Evolutionary conservation across 1,140 invertebrate species (phyloP).

Genomic region (Paralvinella palmiformis): DNA sequence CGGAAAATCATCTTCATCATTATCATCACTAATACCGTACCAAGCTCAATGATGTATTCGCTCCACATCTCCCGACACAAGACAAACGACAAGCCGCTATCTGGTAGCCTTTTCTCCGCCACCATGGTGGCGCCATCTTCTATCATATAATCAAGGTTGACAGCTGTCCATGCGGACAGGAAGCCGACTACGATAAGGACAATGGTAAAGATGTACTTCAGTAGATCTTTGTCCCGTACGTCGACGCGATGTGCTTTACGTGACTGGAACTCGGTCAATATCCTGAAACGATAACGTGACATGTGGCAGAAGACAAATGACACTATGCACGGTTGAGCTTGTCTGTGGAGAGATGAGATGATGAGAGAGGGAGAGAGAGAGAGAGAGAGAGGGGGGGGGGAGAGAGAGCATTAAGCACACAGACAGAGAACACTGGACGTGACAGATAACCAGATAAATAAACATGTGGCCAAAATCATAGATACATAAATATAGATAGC

Average conservation of each 20-base stretch:
- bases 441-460: too few relatives aligned
- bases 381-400: too few relatives aligned
- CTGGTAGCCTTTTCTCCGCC: constrained; percentile 47
- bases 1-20: too few relatives aligned
- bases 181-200: constrained; percentile 73
- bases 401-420: too few relatives aligned
- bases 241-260: constrained; percentile 84
- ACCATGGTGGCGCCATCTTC: constrained; percentile 43
- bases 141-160: constrained; percentile 49
- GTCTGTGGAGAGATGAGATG: too few relatives aligned
- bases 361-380: too few relatives aligned
- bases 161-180: constrained; percentile 76
- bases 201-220: constrained; percentile 72
- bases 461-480: too few relatives aligned
- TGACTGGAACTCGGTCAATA: constrained; percentile 64
- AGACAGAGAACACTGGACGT: too few relatives aligned
- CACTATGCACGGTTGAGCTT: too few relatives aligned
- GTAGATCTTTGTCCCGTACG: constrained; percentile 74
- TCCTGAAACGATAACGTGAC: constrained; percentile 41
- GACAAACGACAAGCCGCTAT: constrained; percentile 54
- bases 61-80: constrained; percentile 75
- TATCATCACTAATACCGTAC: too few relatives aligned
- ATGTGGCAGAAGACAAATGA: too few relatives aligned
- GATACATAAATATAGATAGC: too few relatives aligned
- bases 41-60: constrained; percentile 79